Base-by-base conservation (phyloP, 2,797 vertebrate genomes). In the Vipera ursinii region DNA sequence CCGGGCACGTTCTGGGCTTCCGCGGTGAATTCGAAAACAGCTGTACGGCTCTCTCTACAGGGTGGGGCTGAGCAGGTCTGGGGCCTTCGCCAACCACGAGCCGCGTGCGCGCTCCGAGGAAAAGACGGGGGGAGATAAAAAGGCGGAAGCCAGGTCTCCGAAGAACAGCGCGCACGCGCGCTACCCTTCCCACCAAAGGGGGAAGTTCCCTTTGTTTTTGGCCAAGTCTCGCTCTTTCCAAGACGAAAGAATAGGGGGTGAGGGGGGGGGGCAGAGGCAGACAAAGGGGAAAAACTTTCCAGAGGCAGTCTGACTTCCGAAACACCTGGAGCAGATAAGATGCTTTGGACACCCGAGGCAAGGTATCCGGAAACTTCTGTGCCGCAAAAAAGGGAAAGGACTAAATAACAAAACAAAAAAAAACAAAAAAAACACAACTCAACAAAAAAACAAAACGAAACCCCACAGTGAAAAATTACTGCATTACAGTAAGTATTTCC, bases 401-500 rank as follows among this genome's bases (percentile, higher is more conserved):
- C 78, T 26, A 32, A 4, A 38, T 44, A 90, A 92, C 89, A 94
- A 93, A 97, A 69, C 2, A 17, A 32, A 32, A 60, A 24, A 22
- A 2, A 20, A 38, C 38, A 32, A 32, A 32, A 32, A 32, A 32
- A 32, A 32, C n/a, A n/a, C n/a, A n/a, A 32, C 38, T 2, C 38
- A 38, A 38, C 38, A 6, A 14, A 32, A 6, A 32, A 32, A 57
- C 1, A 65, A 65, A 65, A 69, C 32, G 9, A 8, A 53, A 53
- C 51, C 51, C 63, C 95, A 97, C 97, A 97, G 97, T 96, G 97
- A 96, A 93, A 88, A 69, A 38, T 69, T 69, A 38, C 0, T 0
- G 96, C 65, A 90, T 98, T 98, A 99, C 98, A 99, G 98, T 97
- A 99, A 98, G 97, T 98, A 99, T 99, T 98, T 99, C 97, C 98